Conservation (phyloP, 2,888 invertebrate species). For the Junonia oenone region DNA sequence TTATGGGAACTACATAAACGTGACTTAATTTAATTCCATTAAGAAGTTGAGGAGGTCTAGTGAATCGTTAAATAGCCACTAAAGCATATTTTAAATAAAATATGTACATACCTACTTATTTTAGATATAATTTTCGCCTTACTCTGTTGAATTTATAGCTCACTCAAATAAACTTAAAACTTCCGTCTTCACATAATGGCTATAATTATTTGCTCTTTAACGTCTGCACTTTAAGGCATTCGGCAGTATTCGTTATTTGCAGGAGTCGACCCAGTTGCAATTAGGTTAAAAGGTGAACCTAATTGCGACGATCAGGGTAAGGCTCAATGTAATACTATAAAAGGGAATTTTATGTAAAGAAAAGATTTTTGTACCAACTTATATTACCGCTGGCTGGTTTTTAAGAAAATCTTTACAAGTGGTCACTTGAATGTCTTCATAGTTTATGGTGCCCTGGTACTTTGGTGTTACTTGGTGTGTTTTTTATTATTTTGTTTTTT, state of each 20-base stretch:
- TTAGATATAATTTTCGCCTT: no score
- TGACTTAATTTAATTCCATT: no score
- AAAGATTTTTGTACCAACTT: background rate
- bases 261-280: constrained; percentile 1
- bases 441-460: no score
- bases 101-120: no score
- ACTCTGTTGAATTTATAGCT: no score
- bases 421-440: no score
- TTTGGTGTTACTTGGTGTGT: background rate
- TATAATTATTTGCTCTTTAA: constrained; percentile 1
- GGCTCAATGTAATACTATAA: background rate
- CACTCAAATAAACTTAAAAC: background rate
- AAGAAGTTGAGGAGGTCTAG: no score
- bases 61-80: no score
- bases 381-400: background rate
- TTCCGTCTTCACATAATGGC: background rate
- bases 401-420: no score
- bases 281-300: constrained; percentile 1
- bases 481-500: no score
- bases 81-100: no score
- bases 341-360: background rate
- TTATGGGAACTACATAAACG: no score
- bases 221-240: background rate
- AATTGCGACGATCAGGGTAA: background rate
- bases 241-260: background rate